phyloP scores from a whole-genome alignment of 1,140 invertebrate genomes.

The Drosophila ercepeae region DNA sequence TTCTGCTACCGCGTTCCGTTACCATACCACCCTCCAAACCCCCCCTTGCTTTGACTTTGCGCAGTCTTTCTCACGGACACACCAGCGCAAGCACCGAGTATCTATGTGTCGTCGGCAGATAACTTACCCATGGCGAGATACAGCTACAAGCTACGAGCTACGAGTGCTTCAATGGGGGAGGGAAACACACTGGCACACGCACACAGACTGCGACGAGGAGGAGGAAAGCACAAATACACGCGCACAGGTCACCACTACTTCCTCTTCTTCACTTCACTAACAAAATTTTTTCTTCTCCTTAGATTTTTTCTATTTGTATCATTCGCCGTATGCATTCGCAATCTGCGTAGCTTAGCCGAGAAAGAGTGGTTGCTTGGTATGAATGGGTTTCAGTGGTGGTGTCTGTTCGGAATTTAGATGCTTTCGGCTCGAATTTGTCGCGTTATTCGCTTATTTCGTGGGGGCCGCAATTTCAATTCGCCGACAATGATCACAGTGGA shows the following conservation, averaged over 20 bases:
- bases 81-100: constrained; percentile 34
- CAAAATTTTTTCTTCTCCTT: constrained; percentile 73
- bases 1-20: neutral
- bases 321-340: constrained; percentile 75
- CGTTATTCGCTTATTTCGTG: constrained; percentile 44
- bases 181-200: constrained; percentile 53
- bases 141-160: constrained; percentile 47
- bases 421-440: constrained; percentile 21
- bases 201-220: constrained; percentile 35
- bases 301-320: constrained; percentile 77
- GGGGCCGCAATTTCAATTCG: constrained; percentile 42
- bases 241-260: constrained; percentile 78
- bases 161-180: constrained; percentile 73
- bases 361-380: constrained; percentile 22
- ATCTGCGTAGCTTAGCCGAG: constrained; percentile 57
- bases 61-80: constrained; percentile 55
- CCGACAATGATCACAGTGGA: constrained; percentile 63
- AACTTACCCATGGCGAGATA: constrained; percentile 75
- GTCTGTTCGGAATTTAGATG: constrained; percentile 8
- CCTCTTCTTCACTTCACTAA: constrained; percentile 74
- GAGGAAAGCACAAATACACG: constrained; percentile 74
- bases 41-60: constrained; percentile 71
- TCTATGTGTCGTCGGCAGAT: constrained; percentile 55
- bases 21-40: constrained; percentile 28
- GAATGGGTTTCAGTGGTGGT: neutral